Percentiles rank a stretch among this genome's conserved stretches.
phyloP scores from a whole-genome alignment of 2,888 invertebrate genomes.

The Flexamia atlantica region DNA sequence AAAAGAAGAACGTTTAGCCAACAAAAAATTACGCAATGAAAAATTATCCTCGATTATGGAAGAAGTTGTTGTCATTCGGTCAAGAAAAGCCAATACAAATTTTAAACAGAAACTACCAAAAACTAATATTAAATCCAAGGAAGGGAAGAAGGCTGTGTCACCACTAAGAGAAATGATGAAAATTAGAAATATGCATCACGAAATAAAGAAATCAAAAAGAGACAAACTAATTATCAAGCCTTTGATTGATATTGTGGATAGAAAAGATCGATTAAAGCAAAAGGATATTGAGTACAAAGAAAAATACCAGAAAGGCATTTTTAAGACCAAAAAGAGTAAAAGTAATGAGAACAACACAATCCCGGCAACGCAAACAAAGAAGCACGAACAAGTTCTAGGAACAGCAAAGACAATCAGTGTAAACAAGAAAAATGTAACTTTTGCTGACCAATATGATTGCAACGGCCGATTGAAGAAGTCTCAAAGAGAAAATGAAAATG shows the following conservation, averaged over 20 bases:
- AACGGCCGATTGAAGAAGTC: background rate
- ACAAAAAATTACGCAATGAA: background rate
- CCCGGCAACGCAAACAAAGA: background rate
- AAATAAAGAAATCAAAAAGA: background rate
- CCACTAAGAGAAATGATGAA: slow-evolving; percentile 8
- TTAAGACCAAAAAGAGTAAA: background rate
- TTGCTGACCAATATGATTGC: background rate
- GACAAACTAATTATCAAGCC: background rate
- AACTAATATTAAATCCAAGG: background rate
- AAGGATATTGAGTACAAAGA: background rate
- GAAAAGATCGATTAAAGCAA: background rate
- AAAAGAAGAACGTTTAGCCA: background rate
- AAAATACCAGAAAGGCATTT: background rate
- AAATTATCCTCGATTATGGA: background rate
- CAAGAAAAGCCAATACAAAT: background rate
- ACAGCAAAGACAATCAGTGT: background rate
- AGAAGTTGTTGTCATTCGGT: background rate
- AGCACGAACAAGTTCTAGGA: background rate
- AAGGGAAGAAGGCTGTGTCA: background rate
- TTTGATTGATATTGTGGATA: background rate
- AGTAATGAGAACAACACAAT: background rate
- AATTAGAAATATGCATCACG: background rate
- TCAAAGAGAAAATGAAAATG: background rate
- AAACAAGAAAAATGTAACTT: background rate
- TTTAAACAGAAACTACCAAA: background rate